Evolutionary conservation across 2,797 vertebrate species (phyloP).

Genomic region (Anguilla pacifica): DNA sequence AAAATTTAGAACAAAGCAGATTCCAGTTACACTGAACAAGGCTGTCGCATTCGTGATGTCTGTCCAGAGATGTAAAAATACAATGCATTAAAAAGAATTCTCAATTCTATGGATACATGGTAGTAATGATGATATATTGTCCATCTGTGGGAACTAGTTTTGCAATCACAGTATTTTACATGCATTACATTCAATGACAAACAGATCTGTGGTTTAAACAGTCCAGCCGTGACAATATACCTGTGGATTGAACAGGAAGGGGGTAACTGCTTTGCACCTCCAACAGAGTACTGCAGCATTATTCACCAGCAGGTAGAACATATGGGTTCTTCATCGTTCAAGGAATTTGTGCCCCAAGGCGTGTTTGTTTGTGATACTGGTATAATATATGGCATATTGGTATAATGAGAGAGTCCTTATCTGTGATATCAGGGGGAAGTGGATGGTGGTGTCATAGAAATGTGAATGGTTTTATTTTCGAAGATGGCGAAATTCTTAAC

Average conservation of each 20-base stretch:
- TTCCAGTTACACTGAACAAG: too few relatives aligned
- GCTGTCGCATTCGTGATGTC: not conserved
- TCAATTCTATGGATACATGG: conserved; percentile 1
- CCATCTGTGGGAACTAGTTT: not conserved
- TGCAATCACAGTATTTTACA: conserved; percentile 23
- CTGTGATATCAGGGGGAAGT: conserved; percentile 50
- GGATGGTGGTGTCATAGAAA: conserved; percentile 55
- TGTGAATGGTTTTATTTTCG: conserved; percentile 36
- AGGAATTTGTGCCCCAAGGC: conserved; percentile 35
- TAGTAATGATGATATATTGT: not conserved
- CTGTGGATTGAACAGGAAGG: conserved; percentile 32
- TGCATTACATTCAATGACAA: not conserved
- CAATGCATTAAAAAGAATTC: conserved; percentile 31
- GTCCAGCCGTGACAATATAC: conserved; percentile 10
- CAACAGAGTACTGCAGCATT: conserved; percentile 7
- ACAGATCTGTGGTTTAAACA: not conserved
- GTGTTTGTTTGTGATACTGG: conserved; percentile 49
- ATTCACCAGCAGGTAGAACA: conserved; percentile 35
- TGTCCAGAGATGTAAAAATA: not conserved
- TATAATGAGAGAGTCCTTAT: conserved; percentile 48
- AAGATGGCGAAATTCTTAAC: not conserved
- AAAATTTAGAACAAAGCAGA: too few relatives aligned
- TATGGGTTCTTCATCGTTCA: conserved; percentile 33
- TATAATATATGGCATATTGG: conserved; percentile 53
- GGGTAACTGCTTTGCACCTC: conserved; percentile 36